A percentile compares a stretch with the other conserved stretches of the same genome.
phyloP scores from a whole-genome alignment of 2,113 vertebrate genomes.

The Ophthalmolycus amberensis region DNA sequence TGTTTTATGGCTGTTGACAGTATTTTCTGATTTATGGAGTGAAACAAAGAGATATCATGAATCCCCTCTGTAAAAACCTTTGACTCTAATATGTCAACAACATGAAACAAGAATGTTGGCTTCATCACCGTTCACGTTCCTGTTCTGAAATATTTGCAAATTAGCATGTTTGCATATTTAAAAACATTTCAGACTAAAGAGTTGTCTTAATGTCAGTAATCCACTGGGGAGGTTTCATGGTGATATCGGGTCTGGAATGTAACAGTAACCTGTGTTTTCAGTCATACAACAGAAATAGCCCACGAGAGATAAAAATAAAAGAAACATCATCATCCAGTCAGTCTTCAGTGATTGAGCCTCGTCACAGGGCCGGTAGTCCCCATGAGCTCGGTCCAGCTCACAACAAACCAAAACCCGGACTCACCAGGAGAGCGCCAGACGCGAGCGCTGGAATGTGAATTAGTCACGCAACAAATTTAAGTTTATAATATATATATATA shows the following conservation, averaged over 20 bases:
- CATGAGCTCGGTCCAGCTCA: not conserved
- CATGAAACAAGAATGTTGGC: no score
- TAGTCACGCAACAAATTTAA: not conserved
- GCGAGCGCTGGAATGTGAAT: not conserved
- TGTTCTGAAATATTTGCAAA: no score
- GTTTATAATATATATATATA: not conserved
- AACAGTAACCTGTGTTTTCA: slow-evolving; percentile 20
- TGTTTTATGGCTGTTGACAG: no score
- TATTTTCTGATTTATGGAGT: no score
- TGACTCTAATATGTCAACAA: no score
- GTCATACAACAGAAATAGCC: not conserved
- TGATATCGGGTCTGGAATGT: not conserved
- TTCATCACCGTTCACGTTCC: no score
- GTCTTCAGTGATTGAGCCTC: not conserved
- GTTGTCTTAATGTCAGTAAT: no score
- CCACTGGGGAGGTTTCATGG: no score
- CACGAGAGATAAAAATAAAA: not conserved
- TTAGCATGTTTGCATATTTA: no score
- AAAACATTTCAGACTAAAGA: no score
- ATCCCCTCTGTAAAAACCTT: no score
- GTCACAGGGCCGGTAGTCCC: not conserved
- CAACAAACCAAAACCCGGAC: not conserved
- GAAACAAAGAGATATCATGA: no score
- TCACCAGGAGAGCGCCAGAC: not conserved
- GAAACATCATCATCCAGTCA: not conserved